These are phyloP conservation scores for Tachina lurida DNA, from an alignment of 2,888 invertebrate species.

Conservation along the genomic window DNA sequence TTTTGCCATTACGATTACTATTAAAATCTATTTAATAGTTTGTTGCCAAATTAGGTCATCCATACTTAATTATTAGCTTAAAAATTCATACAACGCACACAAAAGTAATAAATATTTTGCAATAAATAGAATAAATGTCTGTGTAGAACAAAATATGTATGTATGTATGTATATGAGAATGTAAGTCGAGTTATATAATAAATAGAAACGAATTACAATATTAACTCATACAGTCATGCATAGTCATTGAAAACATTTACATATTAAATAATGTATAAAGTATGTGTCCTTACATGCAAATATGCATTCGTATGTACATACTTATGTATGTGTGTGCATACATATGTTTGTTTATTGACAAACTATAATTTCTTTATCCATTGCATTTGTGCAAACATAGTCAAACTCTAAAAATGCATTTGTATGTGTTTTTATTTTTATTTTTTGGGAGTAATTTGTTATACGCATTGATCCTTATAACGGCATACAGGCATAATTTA, in stretches of 20 bases:
- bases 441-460: constrained; percentile 20
- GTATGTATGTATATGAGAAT: not conserved
- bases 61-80: constrained; percentile 48
- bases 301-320: not conserved
- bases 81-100: constrained; percentile 1
- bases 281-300: too few relatives aligned
- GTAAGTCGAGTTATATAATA: constrained; percentile 28
- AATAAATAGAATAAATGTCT: constrained; percentile 24
- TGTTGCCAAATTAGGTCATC: constrained; percentile 57
- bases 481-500: constrained; percentile 20
- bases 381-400: constrained; percentile 36
- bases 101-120: constrained; percentile 40
- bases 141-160: not conserved
- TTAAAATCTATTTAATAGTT: constrained; percentile 53
- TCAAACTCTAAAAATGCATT: constrained; percentile 22
- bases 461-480: constrained; percentile 29
- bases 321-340: not conserved
- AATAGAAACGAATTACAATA: constrained; percentile 27
- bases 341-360: constrained; percentile 29
- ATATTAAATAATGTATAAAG: too few relatives aligned
- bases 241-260: not conserved
- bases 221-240: constrained; percentile 15
- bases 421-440: not conserved
- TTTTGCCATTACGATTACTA: constrained; percentile 2
- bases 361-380: constrained; percentile 49